Evolutionary conservation across 2,888 invertebrate species (phyloP).

Genomic region (Diarsia rubi): DNA sequence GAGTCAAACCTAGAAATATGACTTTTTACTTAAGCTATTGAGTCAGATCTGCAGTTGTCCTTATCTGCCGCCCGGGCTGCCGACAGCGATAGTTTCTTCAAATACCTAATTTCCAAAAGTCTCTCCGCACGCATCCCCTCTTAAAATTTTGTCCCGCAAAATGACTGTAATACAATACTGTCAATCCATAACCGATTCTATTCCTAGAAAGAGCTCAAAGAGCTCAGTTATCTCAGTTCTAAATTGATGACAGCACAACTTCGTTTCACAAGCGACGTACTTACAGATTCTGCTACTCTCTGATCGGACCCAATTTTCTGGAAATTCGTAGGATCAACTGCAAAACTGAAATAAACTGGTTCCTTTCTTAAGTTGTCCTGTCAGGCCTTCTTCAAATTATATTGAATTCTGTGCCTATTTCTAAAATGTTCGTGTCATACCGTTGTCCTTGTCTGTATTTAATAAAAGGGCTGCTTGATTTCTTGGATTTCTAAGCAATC

Average conservation of each 20-base stretch:
- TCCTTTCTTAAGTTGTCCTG: background rate
- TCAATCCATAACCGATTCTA: background rate
- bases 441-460: slow-evolving; percentile 12
- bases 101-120: too few relatives aligned
- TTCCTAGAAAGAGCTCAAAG: background rate
- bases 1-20: too few relatives aligned
- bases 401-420: slow-evolving; percentile 21
- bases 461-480: slow-evolving; percentile 7
- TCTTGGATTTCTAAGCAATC: background rate
- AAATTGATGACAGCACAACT: slow-evolving; percentile 1
- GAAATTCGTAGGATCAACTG: background rate
- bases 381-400: slow-evolving; percentile 30
- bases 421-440: slow-evolving; percentile 11
- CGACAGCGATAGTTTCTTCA: too few relatives aligned
- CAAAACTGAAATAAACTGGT: slow-evolving; percentile 14
- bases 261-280: background rate
- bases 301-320: background rate
- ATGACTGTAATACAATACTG: background rate
- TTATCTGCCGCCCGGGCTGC: too few relatives aligned
- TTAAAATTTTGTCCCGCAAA: background rate
- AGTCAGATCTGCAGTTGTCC: too few relatives aligned
- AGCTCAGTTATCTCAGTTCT: too few relatives aligned
- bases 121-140: too few relatives aligned
- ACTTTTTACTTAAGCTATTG: too few relatives aligned
- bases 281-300: background rate